Percentiles rank a stretch among this genome's conserved stretches.
Conservation (phyloP, 2,888 invertebrate species). For the Plagodis pulveraria region DNA sequence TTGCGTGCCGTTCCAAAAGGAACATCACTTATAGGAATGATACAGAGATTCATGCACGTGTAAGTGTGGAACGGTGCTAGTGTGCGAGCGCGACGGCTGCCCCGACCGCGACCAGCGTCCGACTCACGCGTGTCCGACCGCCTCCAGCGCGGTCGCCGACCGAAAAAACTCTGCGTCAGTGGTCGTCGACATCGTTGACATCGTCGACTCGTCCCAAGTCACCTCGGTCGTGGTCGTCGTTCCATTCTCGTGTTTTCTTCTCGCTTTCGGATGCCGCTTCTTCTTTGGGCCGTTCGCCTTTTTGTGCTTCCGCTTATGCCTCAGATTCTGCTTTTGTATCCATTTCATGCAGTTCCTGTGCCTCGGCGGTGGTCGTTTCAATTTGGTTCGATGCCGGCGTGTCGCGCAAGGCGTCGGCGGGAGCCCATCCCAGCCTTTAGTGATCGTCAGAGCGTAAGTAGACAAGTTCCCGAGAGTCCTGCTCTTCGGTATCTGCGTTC, state of each 20-base stretch:
- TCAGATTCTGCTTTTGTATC: slow-evolving; percentile 74
- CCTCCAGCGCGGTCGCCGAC: slow-evolving; percentile 83
- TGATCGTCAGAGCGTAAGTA: slow-evolving; percentile 88
- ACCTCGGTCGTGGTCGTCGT: slow-evolving; percentile 78
- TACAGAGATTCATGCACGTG: slow-evolving; percentile 71
- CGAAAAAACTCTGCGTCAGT: slow-evolving; percentile 84
- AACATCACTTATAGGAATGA: slow-evolving; percentile 61
- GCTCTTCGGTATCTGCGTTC: slow-evolving; percentile 88
- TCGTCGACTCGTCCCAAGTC: slow-evolving; percentile 80
- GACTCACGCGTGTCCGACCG: slow-evolving; percentile 81
- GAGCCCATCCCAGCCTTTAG: slow-evolving; percentile 67
- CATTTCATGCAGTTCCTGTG: slow-evolving; percentile 78
- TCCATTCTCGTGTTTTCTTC: slow-evolving; percentile 78
- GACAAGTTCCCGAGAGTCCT: slow-evolving; percentile 90
- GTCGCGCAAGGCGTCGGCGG: slow-evolving; percentile 68
- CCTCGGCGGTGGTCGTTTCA: slow-evolving; percentile 72
- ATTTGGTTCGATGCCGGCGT: slow-evolving; percentile 73
- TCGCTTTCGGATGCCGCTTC: slow-evolving; percentile 83
- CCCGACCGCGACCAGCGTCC: slow-evolving; percentile 75
- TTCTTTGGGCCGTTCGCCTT: slow-evolving; percentile 78
- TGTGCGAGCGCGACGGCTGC: slow-evolving; percentile 81
- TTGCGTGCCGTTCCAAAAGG: slow-evolving; percentile 46
- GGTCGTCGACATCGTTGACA: slow-evolving; percentile 81
- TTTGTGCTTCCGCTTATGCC: slow-evolving; percentile 80
- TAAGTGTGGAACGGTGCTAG: slow-evolving; percentile 81